phyloP scores from a whole-genome alignment of 2,888 invertebrate species.

The Cheilosia variabilis region DNA sequence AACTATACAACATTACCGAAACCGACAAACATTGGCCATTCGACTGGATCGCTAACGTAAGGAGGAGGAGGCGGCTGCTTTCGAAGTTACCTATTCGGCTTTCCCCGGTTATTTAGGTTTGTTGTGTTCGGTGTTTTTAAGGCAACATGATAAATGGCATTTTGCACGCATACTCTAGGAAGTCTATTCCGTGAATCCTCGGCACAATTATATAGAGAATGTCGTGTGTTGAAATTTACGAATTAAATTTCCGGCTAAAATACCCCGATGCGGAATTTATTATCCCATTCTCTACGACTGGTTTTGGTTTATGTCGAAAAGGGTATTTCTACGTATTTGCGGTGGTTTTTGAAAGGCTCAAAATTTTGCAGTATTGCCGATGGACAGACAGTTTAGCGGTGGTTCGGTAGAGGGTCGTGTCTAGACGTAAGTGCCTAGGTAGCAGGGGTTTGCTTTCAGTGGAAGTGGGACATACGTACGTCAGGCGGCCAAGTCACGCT shows the following conservation, averaged over 20 bases:
- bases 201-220: neutral
- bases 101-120: conserved; percentile 45
- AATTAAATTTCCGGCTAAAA: conserved; percentile 51
- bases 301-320: conserved; percentile 14
- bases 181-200: conserved; percentile 12
- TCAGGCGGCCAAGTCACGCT: conserved; percentile 1
- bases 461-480: neutral
- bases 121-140: conserved; percentile 30
- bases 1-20: conserved; percentile 10
- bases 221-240: conserved; percentile 35
- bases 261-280: conserved; percentile 15
- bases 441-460: neutral
- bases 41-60: conserved; percentile 33
- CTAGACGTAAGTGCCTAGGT: conserved; percentile 2
- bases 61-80: conserved; percentile 6
- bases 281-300: neutral
- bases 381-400: neutral
- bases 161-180: conserved; percentile 39
- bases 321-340: conserved; percentile 23
- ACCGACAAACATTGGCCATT: conserved; percentile 50
- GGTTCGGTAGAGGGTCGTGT: neutral
- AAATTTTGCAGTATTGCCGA: neutral
- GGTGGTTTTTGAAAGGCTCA: neutral
- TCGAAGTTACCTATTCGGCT: conserved; percentile 36
- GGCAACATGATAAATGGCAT: conserved; percentile 63